These are phyloP conservation scores for Zhuqinia jingwanae DNA, from an alignment of 2,888 invertebrate species.

Conservation along the genomic window DNA sequence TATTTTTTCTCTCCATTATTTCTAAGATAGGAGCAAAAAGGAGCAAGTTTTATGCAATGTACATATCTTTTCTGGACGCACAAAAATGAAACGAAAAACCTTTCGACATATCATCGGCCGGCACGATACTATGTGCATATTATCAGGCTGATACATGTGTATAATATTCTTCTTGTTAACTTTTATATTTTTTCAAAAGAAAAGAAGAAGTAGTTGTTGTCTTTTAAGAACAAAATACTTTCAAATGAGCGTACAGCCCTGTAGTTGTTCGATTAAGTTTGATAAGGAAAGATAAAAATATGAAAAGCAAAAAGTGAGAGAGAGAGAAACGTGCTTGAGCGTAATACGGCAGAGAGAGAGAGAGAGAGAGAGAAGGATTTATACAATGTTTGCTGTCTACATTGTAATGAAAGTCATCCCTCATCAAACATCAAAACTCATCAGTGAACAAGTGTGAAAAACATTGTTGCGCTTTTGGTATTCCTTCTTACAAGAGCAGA, in stretches of 20 bases:
- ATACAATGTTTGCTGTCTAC: background rate
- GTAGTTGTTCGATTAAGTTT: constrained; percentile 23
- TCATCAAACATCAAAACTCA: constrained; percentile 28
- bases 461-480: background rate
- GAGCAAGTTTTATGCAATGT: too few relatives aligned
- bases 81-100: constrained; percentile 11
- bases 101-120: constrained; percentile 39
- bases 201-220: too few relatives aligned
- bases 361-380: too few relatives aligned
- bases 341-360: constrained; percentile 15
- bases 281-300: constrained; percentile 32
- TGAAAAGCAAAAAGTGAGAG: constrained; percentile 8
- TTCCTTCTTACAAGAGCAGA: background rate
- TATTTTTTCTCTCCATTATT: constrained; percentile 7
- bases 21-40: constrained; percentile 10
- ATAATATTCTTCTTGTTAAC: constrained; percentile 2
- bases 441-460: constrained; percentile 29
- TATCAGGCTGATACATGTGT: constrained; percentile 1
- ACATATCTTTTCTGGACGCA: too few relatives aligned
- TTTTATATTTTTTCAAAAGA: background rate
- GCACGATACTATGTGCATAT: background rate
- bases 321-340: constrained; percentile 20
- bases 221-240: constrained; percentile 16
- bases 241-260: background rate
- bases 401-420: constrained; percentile 31